Percentiles rank a stretch among this genome's conserved stretches.
These are phyloP conservation scores for Dreissena rostriformis DNA, from an alignment of 1,140 invertebrate genomes.

Conservation along the genomic window DNA sequence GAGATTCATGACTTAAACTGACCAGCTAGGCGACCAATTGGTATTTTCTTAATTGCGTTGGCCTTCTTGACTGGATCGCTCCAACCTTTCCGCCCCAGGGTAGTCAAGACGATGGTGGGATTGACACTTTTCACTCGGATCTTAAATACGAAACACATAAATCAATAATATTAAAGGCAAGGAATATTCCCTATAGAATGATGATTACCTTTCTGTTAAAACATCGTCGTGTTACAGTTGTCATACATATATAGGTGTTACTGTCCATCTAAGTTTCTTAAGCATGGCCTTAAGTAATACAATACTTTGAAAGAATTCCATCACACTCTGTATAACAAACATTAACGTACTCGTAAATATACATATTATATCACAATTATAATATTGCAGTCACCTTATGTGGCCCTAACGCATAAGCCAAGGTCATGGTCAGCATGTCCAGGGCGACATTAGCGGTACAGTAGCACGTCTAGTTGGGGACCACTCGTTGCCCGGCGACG, in stretches of 20 bases:
- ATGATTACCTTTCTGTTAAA: too few relatives aligned
- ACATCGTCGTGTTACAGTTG: too few relatives aligned
- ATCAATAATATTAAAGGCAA: too few relatives aligned
- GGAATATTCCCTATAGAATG: too few relatives aligned
- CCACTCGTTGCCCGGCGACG: slow-evolving; percentile 85
- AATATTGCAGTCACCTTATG: slow-evolving; percentile 66
- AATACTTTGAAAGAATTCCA: too few relatives aligned
- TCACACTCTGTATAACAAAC: too few relatives aligned
- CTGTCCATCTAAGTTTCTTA: too few relatives aligned
- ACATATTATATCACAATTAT: neutral
- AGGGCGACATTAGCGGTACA: slow-evolving; percentile 85
- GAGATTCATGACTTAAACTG: too few relatives aligned
- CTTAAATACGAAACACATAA: slow-evolving; percentile 48
- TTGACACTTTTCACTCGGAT: slow-evolving; percentile 94
- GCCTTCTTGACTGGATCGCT: slow-evolving; percentile 87
- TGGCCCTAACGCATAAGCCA: slow-evolving; percentile 94
- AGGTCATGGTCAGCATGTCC: slow-evolving; percentile 84
- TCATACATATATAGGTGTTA: too few relatives aligned
- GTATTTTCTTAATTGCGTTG: slow-evolving; percentile 90
- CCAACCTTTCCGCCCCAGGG: slow-evolving; percentile 93
- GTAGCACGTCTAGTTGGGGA: slow-evolving; percentile 89
- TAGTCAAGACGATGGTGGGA: slow-evolving; percentile 92
- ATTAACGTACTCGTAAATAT: too few relatives aligned
- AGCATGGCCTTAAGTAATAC: too few relatives aligned
- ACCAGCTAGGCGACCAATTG: slow-evolving; percentile 85